Conservation (phyloP, 2,113 vertebrate genomes). For the mouse (Mus musculus) region DNA sequence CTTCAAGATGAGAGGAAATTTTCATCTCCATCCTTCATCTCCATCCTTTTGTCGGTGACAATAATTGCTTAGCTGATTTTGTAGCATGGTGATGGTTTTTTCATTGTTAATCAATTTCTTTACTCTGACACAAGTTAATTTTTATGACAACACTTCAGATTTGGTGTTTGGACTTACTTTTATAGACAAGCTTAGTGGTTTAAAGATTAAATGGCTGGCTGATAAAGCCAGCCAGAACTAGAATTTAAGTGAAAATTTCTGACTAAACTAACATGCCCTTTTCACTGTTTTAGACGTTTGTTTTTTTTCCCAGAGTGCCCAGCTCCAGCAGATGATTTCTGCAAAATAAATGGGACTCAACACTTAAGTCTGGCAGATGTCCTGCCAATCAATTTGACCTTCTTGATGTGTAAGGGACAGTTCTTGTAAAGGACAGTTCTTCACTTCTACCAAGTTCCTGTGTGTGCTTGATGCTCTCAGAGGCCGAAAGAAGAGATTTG, state of each 20-base stretch:
- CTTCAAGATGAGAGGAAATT: slow-evolving; percentile 9
- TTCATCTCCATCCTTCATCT: not conserved
- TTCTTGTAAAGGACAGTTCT: not conserved
- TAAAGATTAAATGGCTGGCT: slow-evolving; percentile 39
- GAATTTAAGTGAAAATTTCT: slow-evolving; percentile 9
- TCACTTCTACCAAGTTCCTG: not conserved
- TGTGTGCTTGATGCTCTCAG: not conserved
- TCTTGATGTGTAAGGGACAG: not conserved
- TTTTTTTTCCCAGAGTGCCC: not conserved
- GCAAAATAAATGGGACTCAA: not conserved
- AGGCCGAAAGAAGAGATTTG: not conserved
- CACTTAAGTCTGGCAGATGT: not conserved
- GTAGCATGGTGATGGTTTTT: slow-evolving; percentile 33
- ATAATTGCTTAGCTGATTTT: not conserved
- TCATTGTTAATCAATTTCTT: not conserved
- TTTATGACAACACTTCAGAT: slow-evolving; percentile 5
- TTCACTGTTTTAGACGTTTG: not conserved
- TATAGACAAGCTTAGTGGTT: slow-evolving; percentile 5
- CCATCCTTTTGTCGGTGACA: not conserved
- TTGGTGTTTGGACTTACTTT: not conserved
- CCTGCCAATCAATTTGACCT: not conserved
- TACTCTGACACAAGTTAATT: slow-evolving; percentile 7
- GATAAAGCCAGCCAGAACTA: not conserved
- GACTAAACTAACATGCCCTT: not conserved
- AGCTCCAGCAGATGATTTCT: not conserved